These are phyloP conservation scores for Reticulitermes lucifugus DNA, from an alignment of 2,888 invertebrate species.

Conservation along the genomic window DNA sequence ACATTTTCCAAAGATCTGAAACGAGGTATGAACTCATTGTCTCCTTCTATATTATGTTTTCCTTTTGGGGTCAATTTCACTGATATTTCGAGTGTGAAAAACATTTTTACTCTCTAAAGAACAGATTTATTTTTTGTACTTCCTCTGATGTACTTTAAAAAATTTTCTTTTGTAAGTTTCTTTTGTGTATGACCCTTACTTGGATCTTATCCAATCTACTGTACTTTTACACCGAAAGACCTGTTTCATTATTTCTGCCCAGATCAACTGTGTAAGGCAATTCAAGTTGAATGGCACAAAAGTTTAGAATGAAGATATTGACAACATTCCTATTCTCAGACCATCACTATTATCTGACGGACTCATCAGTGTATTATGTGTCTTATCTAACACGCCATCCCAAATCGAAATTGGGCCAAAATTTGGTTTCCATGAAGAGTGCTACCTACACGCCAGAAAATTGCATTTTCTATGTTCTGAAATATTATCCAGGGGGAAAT, in stretches of 20 bases:
- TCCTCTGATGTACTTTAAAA: background rate
- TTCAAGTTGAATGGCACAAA: background rate
- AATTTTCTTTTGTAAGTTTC: background rate
- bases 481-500: too few species aligned
- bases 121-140: background rate
- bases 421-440: too few species aligned
- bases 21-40: constrained; percentile 22
- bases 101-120: constrained; percentile 1
- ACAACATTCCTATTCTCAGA: background rate
- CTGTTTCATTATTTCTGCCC: constrained; percentile 13
- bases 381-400: too few species aligned
- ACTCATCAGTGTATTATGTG: background rate
- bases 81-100: constrained; percentile 28
- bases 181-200: constrained; percentile 18
- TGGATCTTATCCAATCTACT: background rate
- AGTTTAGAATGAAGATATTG: background rate
- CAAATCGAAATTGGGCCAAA: too few species aligned
- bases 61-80: constrained; percentile 26
- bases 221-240: background rate
- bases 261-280: background rate
- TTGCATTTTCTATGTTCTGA: too few species aligned
- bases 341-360: background rate
- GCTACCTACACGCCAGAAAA: too few species aligned
- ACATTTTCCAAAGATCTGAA: background rate
- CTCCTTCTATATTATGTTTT: background rate